These are phyloP conservation scores for Aeoliscus strigatus DNA, from an alignment of 2,797 vertebrate genomes.

Conservation along the genomic window DNA sequence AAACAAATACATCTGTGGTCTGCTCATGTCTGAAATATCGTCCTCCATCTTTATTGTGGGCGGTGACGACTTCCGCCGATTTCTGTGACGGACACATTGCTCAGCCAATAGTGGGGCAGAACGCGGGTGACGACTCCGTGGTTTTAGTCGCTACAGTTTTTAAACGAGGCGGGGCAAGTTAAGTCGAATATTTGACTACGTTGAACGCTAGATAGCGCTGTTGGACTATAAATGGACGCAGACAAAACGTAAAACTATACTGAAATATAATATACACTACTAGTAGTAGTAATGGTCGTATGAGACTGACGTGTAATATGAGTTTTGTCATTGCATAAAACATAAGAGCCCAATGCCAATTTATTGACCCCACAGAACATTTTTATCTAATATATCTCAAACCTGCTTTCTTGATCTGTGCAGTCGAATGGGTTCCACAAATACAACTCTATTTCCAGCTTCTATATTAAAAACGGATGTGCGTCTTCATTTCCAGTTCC, in stretches of 20 bases:
- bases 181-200: neutral
- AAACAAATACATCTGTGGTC: constrained; percentile 80
- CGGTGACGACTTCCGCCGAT: constrained; percentile 40
- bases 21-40: constrained; percentile 66
- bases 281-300: no score
- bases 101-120: constrained; percentile 41
- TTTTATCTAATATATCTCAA: no score
- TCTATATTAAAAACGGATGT: constrained; percentile 34
- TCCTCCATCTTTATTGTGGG: constrained; percentile 74
- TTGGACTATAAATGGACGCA: no score
- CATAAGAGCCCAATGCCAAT: no score
- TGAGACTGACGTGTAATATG: no score
- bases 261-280: no score
- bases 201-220: no score
- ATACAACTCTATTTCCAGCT: constrained; percentile 10
- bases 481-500: constrained; percentile 26
- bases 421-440: constrained; percentile 3
- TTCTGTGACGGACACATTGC: constrained; percentile 22
- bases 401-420: constrained; percentile 5
- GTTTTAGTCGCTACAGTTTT: no score
- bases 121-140: no score
- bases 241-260: no score
- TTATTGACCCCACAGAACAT: no score
- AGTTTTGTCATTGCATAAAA: no score
- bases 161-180: neutral